Evolutionary conservation across 2,888 invertebrate genomes (phyloP), one percentile per base, ranked within the genome.

Genomic region (Tenthredo distinguenda): DNA sequence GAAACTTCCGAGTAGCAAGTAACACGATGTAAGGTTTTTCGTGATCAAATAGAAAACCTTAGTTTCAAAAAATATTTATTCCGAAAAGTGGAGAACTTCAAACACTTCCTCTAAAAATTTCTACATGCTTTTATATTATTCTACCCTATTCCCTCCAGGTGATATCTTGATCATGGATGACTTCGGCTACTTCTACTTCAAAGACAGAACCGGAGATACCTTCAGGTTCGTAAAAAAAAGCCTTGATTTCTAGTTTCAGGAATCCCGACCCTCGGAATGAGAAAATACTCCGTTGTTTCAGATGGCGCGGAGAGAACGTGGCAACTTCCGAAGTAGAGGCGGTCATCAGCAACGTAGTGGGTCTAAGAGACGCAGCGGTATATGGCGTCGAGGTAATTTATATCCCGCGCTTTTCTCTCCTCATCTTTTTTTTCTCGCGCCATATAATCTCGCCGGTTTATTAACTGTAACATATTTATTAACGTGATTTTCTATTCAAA

Each of bases 221-320:
- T 97, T 96, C 94, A 95, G 96, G 95, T 94, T 90, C 89, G 86
- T 65, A 43, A 37, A 26, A 82, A 72, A 84, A 7, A 71, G n/a
- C 43, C 10, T 74, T 74, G 21, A 21, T 62, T 58, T 3, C 58
- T n/a, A 18, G 34, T 34, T 68, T 18, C 18, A 6, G 34, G 18
- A 62, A 62, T 4, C 5, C 4, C 10, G 10, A 62, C 26, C 26
- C 9, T 62, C 3, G 1, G 21, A 26, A 12, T 26, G 6, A 21
- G 10, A 62, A 1, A 26, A 62, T 62, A 4, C 9, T 26, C 21
- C 26, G 2, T 26, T 34, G 50, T 65, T 76, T 31, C 58, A 95
- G 97, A 90, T 99, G 98, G 98, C 97, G 98, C 92, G 99, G 99
- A 18, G 99, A 99, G 94, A 99, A 99, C 93, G 99, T 99, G 0